Evolutionary conservation across 2,888 invertebrate species (phyloP).

Genomic region (Campoplex capitator): DNA sequence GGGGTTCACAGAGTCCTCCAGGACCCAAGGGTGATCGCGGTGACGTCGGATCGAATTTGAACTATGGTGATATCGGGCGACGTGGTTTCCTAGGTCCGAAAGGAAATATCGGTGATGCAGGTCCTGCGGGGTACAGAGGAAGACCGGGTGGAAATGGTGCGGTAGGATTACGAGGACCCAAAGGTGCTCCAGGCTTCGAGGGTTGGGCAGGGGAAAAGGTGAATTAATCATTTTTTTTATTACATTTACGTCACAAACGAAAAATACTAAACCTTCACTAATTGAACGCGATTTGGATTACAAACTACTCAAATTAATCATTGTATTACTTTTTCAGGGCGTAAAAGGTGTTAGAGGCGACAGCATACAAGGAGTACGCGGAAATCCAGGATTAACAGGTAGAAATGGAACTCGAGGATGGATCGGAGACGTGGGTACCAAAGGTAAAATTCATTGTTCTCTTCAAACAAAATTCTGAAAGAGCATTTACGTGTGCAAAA

Average conservation of each 20-base stretch:
- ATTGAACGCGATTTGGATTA: background rate
- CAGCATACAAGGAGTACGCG: conserved; percentile 86
- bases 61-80: conserved; percentile 87
- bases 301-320: background rate
- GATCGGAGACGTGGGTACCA: conserved; percentile 78
- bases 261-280: background rate
- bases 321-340: conserved; percentile 75
- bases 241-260: background rate
- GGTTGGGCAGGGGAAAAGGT: conserved; percentile 85
- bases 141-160: conserved; percentile 79
- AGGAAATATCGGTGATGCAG: conserved; percentile 84
- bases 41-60: conserved; percentile 86
- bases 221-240: background rate
- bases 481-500: background rate
- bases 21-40: conserved; percentile 89
- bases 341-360: conserved; percentile 85
- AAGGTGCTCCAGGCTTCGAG: conserved; percentile 85
- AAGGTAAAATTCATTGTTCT: conserved; percentile 72
- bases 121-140: conserved; percentile 80
- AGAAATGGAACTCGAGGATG: conserved; percentile 85
- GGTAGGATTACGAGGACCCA: conserved; percentile 83
- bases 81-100: conserved; percentile 81
- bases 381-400: conserved; percentile 86
- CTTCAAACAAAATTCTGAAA: background rate
- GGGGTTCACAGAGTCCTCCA: conserved; percentile 81